Conservation (phyloP, 2,888 invertebrate genomes). For the Thereva unica region DNA sequence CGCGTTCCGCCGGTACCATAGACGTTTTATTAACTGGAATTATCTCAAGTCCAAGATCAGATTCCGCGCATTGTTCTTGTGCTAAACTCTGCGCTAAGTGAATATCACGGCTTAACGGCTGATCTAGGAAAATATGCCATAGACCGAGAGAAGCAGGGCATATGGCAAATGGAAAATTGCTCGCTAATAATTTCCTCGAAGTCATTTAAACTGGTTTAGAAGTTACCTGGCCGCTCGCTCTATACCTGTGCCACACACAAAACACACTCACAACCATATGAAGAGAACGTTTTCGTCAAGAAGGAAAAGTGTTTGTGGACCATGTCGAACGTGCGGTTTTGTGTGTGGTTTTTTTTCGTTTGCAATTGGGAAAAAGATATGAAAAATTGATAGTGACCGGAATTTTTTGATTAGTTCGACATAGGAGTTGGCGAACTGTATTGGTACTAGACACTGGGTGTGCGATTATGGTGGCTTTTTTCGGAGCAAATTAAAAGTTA, state of each 20-base stretch:
- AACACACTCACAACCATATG: neutral
- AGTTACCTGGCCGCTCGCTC: neutral
- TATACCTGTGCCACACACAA: neutral
- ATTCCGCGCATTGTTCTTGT: conserved; percentile 24
- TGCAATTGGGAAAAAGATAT: too few relatives aligned
- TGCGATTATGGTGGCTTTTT: too few relatives aligned
- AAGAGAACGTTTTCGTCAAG: neutral
- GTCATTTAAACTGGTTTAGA: conserved; percentile 21
- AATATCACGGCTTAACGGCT: conserved; percentile 5
- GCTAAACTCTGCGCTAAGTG: neutral
- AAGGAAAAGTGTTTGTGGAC: too few relatives aligned
- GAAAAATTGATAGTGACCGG: too few relatives aligned
- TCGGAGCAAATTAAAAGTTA: too few relatives aligned
- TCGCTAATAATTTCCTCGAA: conserved; percentile 32
- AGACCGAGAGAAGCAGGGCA: conserved; percentile 4
- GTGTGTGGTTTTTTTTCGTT: neutral
- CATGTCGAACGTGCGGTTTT: neutral
- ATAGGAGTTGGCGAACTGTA: too few relatives aligned
- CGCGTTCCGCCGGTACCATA: neutral
- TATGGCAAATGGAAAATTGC: conserved; percentile 31
- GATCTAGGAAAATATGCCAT: conserved; percentile 28
- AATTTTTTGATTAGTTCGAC: too few relatives aligned
- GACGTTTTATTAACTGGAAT: conserved; percentile 26
- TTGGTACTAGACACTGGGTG: too few relatives aligned
- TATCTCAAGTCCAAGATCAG: conserved; percentile 25